Evolutionary conservation across 2,113 vertebrate genomes (phyloP), one percentile per base, ranked within the genome.

Genomic region (Gobio gobio): DNA sequence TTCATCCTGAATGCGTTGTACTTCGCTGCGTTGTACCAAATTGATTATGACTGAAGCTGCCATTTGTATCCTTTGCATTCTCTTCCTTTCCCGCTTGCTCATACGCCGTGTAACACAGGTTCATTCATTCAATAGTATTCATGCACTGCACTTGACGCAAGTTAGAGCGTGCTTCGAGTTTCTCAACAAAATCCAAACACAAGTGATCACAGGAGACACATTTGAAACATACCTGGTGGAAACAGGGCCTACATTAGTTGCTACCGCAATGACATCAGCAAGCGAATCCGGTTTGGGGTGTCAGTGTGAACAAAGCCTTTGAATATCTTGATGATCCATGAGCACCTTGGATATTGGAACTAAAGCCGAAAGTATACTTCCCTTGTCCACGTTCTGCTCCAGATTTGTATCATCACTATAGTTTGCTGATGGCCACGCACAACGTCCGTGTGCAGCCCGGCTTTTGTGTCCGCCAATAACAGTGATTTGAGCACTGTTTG

Each of bases 281-380:
- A 43, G 72, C 13, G 13, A 47, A 74, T 14, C n/a, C 3, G 22
- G 58, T 45, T 63, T 63, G 77, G 10, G 10, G 20, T 78, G 10
- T 79, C 78, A 64, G 40, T 63, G 78, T 29, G 43, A 79, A 64
- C 78, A 45, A 80, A 80, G 58, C 59, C 58, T 63, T 63, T 5
- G 7, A 26, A 63, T 61, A 45, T 59, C 26, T 59, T 59, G 29
- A 59, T 79, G 77, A 63, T 45, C 36, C 16, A 79, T 47, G 16
- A 64, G 40, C 78, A 80, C 78, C 78, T 47, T 80, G n/a, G 7
- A 12, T 61, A 29, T 40, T 61, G 56, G 51, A 61, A 24, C 12
- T 59, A 78, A 78, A 58, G 22, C 6, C 7, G 1, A 24, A 49
- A 24, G 13, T 74, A 74, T 49, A 74, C 72, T 74, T 45, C 12